Conservation (phyloP, 2,113 vertebrate species). For the Grammomys dolichurus region DNA sequence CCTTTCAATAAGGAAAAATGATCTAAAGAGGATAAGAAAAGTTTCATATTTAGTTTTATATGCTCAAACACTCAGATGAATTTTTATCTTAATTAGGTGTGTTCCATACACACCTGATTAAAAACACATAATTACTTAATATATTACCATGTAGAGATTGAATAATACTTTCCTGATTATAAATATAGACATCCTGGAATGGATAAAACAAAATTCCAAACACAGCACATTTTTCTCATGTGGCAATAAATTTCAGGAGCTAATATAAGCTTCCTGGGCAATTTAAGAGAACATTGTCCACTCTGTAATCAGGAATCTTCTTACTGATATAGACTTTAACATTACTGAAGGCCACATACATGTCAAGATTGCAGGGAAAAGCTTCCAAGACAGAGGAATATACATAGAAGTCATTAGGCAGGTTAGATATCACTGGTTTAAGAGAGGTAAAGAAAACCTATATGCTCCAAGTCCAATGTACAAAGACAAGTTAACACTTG, state of each 20-base stretch:
- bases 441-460: background rate
- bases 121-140: background rate
- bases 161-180: background rate
- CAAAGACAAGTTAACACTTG: background rate
- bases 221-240: background rate
- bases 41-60: background rate
- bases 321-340: background rate
- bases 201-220: background rate
- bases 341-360: background rate
- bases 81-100: background rate
- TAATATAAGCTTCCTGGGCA: background rate
- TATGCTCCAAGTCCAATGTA: background rate
- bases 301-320: background rate
- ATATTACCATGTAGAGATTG: background rate
- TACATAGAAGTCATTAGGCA: background rate
- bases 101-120: background rate
- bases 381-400: rapidly evolving
- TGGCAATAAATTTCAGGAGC: background rate
- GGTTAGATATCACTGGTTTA: background rate
- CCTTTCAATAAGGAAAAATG: background rate
- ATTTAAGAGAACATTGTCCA: background rate
- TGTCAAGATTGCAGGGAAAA: background rate
- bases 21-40: background rate
- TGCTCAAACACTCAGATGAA: background rate
- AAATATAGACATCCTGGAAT: background rate